Evolutionary conservation across 1,140 invertebrate genomes (phyloP).

Genomic region (Vollenhovia emeryi): DNA sequence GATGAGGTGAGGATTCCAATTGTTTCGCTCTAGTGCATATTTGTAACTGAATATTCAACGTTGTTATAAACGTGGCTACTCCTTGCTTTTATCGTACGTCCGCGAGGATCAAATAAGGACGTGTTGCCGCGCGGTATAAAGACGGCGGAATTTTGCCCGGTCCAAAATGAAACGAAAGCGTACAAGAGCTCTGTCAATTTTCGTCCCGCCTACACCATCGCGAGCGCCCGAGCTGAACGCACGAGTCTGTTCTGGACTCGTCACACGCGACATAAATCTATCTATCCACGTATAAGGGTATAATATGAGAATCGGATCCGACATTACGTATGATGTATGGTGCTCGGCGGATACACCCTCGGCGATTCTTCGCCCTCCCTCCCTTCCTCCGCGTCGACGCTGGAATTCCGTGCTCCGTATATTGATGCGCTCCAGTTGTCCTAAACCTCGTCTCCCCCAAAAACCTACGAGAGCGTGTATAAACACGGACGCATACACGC

Average conservation of each 20-base stretch:
- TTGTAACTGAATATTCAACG: neutral
- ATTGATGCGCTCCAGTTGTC: conserved; percentile 80
- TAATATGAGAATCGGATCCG: conserved; percentile 84
- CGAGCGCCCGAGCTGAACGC: conserved; percentile 51
- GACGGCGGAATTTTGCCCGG: neutral
- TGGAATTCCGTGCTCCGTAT: conserved; percentile 83
- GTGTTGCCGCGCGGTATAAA: neutral
- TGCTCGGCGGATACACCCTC: conserved; percentile 80
- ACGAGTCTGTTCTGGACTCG: conserved; percentile 43
- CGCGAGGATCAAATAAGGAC: neutral
- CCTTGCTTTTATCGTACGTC: neutral
- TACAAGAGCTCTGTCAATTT: conserved; percentile 43
- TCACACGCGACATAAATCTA: conserved; percentile 69
- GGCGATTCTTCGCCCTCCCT: conserved; percentile 66
- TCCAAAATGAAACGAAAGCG: neutral
- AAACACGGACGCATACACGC: conserved; percentile 46
- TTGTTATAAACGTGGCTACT: neutral
- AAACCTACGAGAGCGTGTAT: conserved; percentile 38
- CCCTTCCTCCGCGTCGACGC: conserved; percentile 26
- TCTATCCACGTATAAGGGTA: conserved; percentile 75
- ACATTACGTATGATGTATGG: conserved; percentile 85
- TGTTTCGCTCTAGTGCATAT: neutral
- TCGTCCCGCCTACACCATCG: conserved; percentile 33
- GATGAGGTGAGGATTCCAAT: neutral
- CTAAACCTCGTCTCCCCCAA: conserved; percentile 49